These are phyloP conservation scores for Beaufortia kweichowensis DNA, from an alignment of 2,113 vertebrate species.

Conservation along the genomic window DNA sequence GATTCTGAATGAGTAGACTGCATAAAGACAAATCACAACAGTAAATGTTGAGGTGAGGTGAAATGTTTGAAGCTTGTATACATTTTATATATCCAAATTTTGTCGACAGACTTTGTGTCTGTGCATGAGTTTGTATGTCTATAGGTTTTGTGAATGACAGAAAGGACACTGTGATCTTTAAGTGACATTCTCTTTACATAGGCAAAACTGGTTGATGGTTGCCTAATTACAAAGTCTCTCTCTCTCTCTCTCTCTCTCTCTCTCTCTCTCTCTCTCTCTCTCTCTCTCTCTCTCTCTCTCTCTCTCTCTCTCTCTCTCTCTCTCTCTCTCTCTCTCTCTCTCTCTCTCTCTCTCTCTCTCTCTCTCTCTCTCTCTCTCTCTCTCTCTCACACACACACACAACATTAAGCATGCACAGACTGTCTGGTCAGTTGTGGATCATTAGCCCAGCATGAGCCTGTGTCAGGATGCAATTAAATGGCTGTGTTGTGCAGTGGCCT, in stretches of 20 bases:
- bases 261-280: neutral
- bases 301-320: no score
- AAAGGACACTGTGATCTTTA: constrained; percentile 11
- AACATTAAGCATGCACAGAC: constrained; percentile 25
- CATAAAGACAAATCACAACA: constrained; percentile 22
- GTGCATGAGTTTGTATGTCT: neutral
- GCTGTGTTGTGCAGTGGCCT: constrained; percentile 30
- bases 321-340: neutral
- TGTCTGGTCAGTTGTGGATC: constrained; percentile 20
- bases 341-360: neutral
- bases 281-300: neutral
- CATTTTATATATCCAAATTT: no score
- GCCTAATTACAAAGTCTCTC: constrained; percentile 13
- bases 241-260: neutral
- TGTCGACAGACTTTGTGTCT: neutral
- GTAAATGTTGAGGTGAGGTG: neutral
- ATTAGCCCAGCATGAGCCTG: constrained; percentile 8
- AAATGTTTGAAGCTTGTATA: no score
- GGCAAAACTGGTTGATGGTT: constrained; percentile 15
- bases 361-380: neutral
- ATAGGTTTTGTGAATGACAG: neutral
- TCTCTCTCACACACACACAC: neutral
- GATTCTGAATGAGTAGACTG: neutral
- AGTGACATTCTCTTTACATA: constrained; percentile 25
- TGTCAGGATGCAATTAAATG: constrained; percentile 19